Percentiles rank a stretch among this genome's conserved stretches.
These are phyloP conservation scores for Drosophila diplacantha DNA, from an alignment of 2,888 invertebrate species.

Conservation along the genomic window DNA sequence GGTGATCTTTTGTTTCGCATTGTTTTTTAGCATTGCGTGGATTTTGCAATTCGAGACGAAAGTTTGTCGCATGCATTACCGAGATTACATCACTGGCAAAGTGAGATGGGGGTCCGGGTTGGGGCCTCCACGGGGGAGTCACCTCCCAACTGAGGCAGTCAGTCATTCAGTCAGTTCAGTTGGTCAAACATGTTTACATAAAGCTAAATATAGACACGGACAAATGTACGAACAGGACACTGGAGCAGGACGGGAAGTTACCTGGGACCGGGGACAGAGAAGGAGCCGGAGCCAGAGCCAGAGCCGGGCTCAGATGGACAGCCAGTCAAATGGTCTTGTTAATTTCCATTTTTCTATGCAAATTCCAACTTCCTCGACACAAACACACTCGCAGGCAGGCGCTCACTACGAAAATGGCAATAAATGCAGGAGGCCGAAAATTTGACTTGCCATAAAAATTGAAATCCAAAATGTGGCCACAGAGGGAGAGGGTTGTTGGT, in stretches of 20 bases:
- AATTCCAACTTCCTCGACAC: conserved; percentile 72
- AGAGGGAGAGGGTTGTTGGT: conserved; percentile 6
- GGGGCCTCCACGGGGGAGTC: conserved; percentile 18
- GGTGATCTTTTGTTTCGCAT: conserved; percentile 45
- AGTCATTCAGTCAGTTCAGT: conserved; percentile 72
- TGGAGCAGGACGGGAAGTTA: conserved; percentile 18
- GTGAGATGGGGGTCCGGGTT: conserved; percentile 11
- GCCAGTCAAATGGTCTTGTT: conserved; percentile 72
- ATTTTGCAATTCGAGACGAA: conserved; percentile 66
- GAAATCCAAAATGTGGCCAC: conserved; percentile 60
- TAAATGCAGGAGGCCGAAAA: conserved; percentile 52
- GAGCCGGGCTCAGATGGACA: conserved; percentile 44
- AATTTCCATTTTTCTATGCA: conserved; percentile 75
- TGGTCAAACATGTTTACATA: conserved; percentile 66
- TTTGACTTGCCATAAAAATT: conserved; percentile 72
- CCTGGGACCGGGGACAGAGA: not conserved
- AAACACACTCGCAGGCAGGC: conserved; percentile 10
- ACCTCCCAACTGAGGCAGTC: conserved; percentile 65
- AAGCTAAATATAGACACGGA: conserved; percentile 64
- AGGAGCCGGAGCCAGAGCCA: not conserved
- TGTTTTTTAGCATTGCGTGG: conserved; percentile 36
- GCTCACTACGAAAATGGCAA: conserved; percentile 50
- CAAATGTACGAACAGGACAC: conserved; percentile 64
- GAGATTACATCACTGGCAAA: conserved; percentile 63
- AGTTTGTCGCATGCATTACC: conserved; percentile 70